phyloP scores from a whole-genome alignment of 2,888 invertebrate species.

The Caenorhabditis sp. region DNA sequence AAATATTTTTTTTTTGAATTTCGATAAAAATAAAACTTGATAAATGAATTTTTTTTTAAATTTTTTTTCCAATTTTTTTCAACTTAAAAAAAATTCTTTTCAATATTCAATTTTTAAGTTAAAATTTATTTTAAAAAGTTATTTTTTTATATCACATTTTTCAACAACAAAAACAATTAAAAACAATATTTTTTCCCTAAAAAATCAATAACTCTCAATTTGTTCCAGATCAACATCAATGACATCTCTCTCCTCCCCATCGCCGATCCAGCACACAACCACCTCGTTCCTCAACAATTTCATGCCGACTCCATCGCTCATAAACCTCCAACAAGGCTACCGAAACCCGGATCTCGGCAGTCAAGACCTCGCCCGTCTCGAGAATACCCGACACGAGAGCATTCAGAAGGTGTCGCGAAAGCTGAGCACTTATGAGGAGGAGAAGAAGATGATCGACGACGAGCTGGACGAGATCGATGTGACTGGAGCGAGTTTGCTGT shows the following conservation, averaged over 20 bases:
- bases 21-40: too few relatives aligned
- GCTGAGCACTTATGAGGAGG: constrained; percentile 65
- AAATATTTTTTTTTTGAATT: too few relatives aligned
- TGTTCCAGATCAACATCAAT: constrained; percentile 67
- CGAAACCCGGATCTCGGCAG: constrained; percentile 68
- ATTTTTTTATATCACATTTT: too few relatives aligned
- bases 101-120: neutral
- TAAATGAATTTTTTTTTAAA: neutral
- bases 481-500: constrained; percentile 56
- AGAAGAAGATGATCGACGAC: constrained; percentile 62
- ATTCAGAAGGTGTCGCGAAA: constrained; percentile 63
- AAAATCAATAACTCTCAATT: too few relatives aligned
- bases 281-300: constrained; percentile 70
- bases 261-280: constrained; percentile 68
- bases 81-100: constrained; percentile 20
- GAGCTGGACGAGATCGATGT: constrained; percentile 66
- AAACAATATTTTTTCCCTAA: too few relatives aligned
- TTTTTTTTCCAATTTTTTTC: neutral
- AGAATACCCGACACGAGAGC: constrained; percentile 61
- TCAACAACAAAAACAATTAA: too few relatives aligned
- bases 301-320: constrained; percentile 72
- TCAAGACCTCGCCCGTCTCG: constrained; percentile 63
- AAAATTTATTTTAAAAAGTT: neutral
- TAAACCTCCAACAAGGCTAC: constrained; percentile 70
- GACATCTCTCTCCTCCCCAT: constrained; percentile 61